Conservation (phyloP, 1,140 invertebrate genomes). For the Tachypleus tridentatus region DNA sequence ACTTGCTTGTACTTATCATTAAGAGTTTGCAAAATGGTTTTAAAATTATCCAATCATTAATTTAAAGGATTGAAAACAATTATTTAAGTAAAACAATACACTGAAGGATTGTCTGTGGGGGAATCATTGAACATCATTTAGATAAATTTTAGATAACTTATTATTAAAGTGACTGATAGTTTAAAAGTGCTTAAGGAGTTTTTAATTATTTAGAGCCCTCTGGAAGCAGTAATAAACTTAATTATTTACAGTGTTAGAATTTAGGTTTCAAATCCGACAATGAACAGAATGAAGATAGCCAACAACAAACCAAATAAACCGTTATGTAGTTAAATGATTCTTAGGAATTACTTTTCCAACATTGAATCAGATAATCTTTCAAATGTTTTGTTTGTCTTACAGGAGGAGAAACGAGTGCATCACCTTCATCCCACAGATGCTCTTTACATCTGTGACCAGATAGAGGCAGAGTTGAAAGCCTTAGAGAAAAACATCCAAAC, state of each 20-base stretch:
- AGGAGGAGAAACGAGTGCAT: constrained; percentile 68
- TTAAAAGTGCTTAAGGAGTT: too few species aligned
- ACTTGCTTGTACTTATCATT: constrained; percentile 75
- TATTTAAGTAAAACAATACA: too few species aligned
- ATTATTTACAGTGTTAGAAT: neutral
- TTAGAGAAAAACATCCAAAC: constrained; percentile 78
- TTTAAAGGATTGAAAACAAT: too few species aligned
- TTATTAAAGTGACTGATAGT: too few species aligned
- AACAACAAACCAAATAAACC: neutral
- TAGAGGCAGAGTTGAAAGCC: constrained; percentile 72
- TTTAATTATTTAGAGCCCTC: constrained; percentile 56
- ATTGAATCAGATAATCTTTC: neutral
- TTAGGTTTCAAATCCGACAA: neutral
- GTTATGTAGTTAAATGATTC: neutral
- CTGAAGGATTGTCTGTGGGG: too few species aligned
- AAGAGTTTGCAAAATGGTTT: constrained; percentile 48
- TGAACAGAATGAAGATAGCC: neutral
- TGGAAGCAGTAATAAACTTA: constrained; percentile 48
- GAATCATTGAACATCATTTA: too few species aligned
- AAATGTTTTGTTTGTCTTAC: constrained; percentile 3
- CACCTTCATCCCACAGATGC: constrained; percentile 82
- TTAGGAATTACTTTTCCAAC: too few species aligned
- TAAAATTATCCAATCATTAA: neutral
- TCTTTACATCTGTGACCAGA: constrained; percentile 76
- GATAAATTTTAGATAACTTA: too few species aligned